Evolutionary conservation across 2,113 vertebrate genomes (phyloP).

Genomic region (Ictalurus furcatus): DNA sequence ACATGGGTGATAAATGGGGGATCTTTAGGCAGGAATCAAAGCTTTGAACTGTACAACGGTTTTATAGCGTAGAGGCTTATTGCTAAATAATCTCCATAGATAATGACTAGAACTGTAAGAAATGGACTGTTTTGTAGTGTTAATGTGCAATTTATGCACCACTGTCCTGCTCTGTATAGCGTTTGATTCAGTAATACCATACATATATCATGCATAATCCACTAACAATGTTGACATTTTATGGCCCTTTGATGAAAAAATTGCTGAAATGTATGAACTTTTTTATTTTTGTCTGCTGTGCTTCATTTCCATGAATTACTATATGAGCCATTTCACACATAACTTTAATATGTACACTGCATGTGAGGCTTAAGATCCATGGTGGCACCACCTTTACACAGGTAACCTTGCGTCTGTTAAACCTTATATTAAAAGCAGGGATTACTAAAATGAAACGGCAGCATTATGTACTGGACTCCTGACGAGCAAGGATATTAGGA

Average conservation of each 20-base stretch:
- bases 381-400: constrained; percentile 57
- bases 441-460: constrained; percentile 74
- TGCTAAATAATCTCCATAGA: constrained; percentile 42
- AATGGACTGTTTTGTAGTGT: constrained; percentile 47
- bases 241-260: constrained; percentile 29
- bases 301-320: background rate
- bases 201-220: constrained; percentile 41
- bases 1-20: constrained; percentile 26
- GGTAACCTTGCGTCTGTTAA: constrained; percentile 66
- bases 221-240: constrained; percentile 38
- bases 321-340: constrained; percentile 16
- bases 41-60: constrained; percentile 27
- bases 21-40: constrained; percentile 41
- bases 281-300: constrained; percentile 10
- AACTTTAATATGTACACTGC: constrained; percentile 30
- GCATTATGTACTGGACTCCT: constrained; percentile 70
- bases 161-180: constrained; percentile 42
- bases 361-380: constrained; percentile 46
- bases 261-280: background rate
- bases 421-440: constrained; percentile 74
- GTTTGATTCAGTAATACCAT: constrained; percentile 32
- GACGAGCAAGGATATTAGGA: constrained; percentile 73
- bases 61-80: constrained; percentile 43
- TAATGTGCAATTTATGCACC: constrained; percentile 41
- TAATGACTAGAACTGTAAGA: constrained; percentile 46